phyloP scores from a whole-genome alignment of 2,113 vertebrate genomes.

The Charadrius vociferus region DNA sequence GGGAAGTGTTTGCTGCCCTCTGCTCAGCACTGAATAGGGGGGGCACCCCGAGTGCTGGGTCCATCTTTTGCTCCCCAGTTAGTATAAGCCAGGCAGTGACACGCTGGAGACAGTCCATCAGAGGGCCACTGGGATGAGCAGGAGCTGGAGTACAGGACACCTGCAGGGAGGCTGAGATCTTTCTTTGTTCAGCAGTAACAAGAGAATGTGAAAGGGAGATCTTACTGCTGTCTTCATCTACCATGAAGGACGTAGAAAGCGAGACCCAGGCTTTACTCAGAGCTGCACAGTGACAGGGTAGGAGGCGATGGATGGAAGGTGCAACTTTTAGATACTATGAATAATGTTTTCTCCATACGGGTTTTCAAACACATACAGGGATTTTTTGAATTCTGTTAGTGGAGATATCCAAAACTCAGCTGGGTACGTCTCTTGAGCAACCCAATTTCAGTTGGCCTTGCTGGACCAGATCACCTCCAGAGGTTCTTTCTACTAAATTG shows the following conservation, averaged over 20 bases:
- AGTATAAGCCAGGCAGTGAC: neutral
- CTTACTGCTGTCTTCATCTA: neutral
- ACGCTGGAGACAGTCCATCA: too few species aligned
- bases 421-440: neutral
- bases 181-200: neutral
- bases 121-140: neutral
- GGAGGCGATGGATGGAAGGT: neutral
- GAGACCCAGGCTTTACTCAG: neutral
- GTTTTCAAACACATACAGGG: neutral
- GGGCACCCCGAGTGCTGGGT: neutral
- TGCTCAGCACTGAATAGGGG: neutral
- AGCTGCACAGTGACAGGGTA: neutral
- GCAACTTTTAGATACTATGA: neutral
- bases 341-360: neutral
- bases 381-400: neutral
- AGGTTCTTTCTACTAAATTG: neutral
- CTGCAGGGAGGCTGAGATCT: neutral
- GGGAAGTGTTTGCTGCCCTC: neutral
- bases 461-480: neutral
- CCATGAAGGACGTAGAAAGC: neutral
- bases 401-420: neutral
- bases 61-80: neutral
- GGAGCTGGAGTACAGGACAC: neutral
- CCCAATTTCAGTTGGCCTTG: neutral
- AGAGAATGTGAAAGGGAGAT: neutral